phyloP scores from a whole-genome alignment of 2,797 vertebrate genomes.

The Pelobates cultripes region DNA sequence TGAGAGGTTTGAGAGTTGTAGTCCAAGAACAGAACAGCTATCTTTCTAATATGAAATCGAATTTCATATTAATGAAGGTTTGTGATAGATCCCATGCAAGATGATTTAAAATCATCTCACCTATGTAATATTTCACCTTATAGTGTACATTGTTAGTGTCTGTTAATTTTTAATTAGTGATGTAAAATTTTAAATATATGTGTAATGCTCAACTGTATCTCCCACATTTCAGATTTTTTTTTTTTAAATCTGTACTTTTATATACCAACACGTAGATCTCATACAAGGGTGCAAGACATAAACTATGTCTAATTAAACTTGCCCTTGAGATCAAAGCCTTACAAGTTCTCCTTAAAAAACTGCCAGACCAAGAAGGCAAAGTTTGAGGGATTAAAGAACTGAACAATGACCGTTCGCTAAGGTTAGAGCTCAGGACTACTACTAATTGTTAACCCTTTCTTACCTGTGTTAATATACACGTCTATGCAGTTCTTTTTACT shows the following conservation, averaged over 20 bases:
- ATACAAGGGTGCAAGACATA: background rate
- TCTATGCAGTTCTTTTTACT: background rate
- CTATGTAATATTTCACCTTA: too few species aligned
- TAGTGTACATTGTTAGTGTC: too few species aligned
- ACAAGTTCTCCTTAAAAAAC: background rate
- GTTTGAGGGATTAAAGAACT: background rate
- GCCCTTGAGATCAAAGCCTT: background rate
- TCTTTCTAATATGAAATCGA: too few species aligned
- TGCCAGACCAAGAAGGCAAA: background rate
- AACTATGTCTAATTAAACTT: background rate
- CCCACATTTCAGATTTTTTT: too few species aligned
- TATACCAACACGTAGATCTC: background rate
- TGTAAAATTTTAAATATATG: too few species aligned
- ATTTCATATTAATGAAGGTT: too few species aligned
- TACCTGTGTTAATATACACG: background rate
- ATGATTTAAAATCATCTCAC: too few species aligned
- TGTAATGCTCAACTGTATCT: too few species aligned
- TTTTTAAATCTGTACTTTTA: background rate
- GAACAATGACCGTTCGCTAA: background rate
- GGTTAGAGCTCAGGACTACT: background rate
- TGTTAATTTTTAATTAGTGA: too few species aligned
- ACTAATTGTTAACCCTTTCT: background rate
- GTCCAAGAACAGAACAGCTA: too few species aligned
- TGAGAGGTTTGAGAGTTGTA: too few species aligned
- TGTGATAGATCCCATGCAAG: too few species aligned